phyloP scores from a whole-genome alignment of 2,113 vertebrate species.

The Microcebus murinus region DNA sequence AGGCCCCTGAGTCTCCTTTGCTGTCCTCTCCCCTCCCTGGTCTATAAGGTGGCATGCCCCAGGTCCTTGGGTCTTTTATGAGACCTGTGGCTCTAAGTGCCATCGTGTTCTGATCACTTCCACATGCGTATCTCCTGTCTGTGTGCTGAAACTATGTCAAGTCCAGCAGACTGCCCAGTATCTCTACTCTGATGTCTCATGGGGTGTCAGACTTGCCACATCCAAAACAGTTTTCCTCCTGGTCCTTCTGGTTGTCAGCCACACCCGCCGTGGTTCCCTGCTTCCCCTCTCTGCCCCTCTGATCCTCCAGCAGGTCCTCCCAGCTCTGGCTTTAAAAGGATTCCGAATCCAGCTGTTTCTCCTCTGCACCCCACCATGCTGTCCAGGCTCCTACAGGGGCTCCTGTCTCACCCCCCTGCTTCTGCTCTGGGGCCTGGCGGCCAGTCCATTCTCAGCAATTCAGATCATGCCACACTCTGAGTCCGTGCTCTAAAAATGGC shows the following conservation, averaged over 20 bases:
- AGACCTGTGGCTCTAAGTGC: neutral
- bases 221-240: too few species aligned
- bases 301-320: neutral
- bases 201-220: fast-evolving
- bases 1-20: neutral
- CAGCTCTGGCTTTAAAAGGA: neutral
- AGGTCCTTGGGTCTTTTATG: neutral
- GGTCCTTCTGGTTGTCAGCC: fast-evolving
- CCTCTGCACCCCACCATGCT: neutral
- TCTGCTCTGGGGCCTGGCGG: fast-evolving
- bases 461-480: neutral
- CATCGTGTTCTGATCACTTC: neutral
- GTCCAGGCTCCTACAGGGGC: neutral
- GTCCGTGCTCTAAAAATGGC: fast-evolving
- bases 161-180: fast-evolving
- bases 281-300: fast-evolving
- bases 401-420: too few species aligned
- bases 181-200: fast-evolving
- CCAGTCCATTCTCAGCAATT: neutral
- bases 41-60: too few species aligned
- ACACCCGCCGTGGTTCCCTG: fast-evolving
- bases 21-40: neutral
- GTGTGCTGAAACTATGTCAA: too few species aligned
- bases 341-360: neutral
- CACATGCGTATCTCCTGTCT: neutral